Conservation (phyloP, 2,888 invertebrate species). For the Amiota communis region DNA sequence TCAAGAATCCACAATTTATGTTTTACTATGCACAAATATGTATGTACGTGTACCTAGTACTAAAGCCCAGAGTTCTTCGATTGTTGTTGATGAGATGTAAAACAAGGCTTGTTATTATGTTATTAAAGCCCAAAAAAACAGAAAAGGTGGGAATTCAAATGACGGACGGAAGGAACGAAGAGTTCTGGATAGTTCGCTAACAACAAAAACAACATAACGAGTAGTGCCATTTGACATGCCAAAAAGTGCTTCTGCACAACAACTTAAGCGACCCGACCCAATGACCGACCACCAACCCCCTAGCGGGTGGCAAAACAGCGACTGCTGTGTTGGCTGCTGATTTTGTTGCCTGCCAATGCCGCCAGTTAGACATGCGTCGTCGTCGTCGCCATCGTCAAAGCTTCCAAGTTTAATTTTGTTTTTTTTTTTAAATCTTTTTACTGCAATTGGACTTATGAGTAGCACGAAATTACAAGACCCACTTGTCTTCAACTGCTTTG, state of each 20-base stretch:
- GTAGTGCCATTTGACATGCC: conserved; percentile 64
- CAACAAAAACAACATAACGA: conserved; percentile 11
- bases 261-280: conserved; percentile 42
- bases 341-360: neutral
- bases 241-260: conserved; percentile 60
- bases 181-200: neutral
- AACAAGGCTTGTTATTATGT: conserved; percentile 65
- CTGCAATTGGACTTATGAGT: too few species aligned
- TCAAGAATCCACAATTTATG: conserved; percentile 5
- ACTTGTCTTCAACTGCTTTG: too few species aligned
- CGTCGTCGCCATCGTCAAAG: neutral
- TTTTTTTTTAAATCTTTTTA: too few species aligned
- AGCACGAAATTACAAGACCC: too few species aligned
- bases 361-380: neutral
- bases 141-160: neutral
- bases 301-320: conserved; percentile 45
- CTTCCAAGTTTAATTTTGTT: too few species aligned
- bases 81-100: conserved; percentile 60
- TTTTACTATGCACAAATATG: conserved; percentile 9
- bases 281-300: conserved; percentile 37
- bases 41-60: too few species aligned
- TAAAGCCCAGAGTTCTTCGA: conserved; percentile 6
- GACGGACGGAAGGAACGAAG: conserved; percentile 3
- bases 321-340: conserved; percentile 4
- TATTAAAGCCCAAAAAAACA: conserved; percentile 47